Evolutionary conservation across 2,797 vertebrate genomes (phyloP).

Genomic region (Varecia variegata): DNA sequence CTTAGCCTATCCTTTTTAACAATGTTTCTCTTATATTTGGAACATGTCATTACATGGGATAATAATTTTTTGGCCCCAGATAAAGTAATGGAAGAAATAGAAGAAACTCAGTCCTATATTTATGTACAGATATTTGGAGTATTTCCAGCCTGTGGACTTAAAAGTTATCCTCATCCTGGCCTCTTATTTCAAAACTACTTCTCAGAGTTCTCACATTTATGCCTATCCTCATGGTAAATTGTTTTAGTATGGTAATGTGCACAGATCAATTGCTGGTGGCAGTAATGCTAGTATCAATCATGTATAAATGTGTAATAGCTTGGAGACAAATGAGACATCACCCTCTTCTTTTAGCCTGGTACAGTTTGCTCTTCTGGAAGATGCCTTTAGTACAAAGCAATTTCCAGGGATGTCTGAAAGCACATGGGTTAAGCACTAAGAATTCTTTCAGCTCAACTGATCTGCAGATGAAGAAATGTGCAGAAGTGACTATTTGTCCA

Average conservation of each 20-base stretch:
- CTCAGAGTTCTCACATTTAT: slow-evolving; percentile 19
- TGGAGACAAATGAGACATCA: slow-evolving; percentile 41
- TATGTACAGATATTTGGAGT: background rate
- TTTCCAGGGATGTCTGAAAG: slow-evolving; percentile 47
- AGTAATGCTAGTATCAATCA: slow-evolving; percentile 61
- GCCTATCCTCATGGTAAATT: slow-evolving; percentile 46
- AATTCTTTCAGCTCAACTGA: slow-evolving; percentile 36
- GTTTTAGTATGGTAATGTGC: slow-evolving; percentile 56
- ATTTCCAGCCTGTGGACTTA: background rate
- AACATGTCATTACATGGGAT: background rate
- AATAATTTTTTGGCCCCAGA: background rate
- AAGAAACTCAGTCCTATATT: background rate
- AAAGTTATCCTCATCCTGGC: background rate
- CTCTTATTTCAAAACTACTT: slow-evolving; percentile 57
- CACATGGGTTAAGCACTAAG: background rate
- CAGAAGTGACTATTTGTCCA: background rate
- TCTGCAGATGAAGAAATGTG: background rate
- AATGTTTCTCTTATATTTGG: background rate
- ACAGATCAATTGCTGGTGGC: slow-evolving; percentile 52
- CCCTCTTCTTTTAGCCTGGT: slow-evolving; percentile 10
- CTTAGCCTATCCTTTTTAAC: background rate
- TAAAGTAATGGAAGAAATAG: background rate
- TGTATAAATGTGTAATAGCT: slow-evolving; percentile 30
- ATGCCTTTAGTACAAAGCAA: slow-evolving; percentile 51
- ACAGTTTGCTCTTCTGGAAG: slow-evolving; percentile 41